Base-by-base conservation (phyloP, 1,140 invertebrate genomes). In the Drosophila sp. region DNA sequence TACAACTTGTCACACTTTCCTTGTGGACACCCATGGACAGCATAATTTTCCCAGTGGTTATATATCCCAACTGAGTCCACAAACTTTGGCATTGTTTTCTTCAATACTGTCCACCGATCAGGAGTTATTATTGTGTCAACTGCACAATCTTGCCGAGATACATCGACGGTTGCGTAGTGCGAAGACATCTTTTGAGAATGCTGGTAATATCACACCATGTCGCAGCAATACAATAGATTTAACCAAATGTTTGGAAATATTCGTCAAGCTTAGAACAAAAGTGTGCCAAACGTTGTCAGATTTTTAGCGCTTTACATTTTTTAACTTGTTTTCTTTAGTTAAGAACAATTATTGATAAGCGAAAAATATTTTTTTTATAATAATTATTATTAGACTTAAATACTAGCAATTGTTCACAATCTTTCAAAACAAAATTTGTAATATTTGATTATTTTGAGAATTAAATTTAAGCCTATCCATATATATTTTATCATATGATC, bases 121-220 rank as follows among this genome's bases (percentile, higher is more conserved):
- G 41, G 72, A 79, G 40, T n/a, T 72, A 23, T 65, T 69, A 1
- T 11, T 30, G 4, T 54, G 44, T 4, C 40, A 71, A n/a, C 1
- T 68, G 60, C 61, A 57, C 10, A 23, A 35, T 29, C 11, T 30
- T 11, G 27, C 7, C 1, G 35, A 65, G 33, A 54, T 79, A 5
- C 55, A 66, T 17, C n/a, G 1, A 1, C 68, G 72, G 1, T 33
- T 79, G 57, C 72, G 54, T 6, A n/a, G 10, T 0, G 72, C 68
- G 6, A 79, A 76, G 33, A 27, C 68, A 11, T 61, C 27, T 5
- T 79, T 79, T 25, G 64, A 75, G 25, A 44, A 57, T 32, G 65
- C 61, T 1, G 76, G 35, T 1, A 50, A 41, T 3, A 2, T 68
- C 1, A 5, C 17, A 10, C 67, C 67, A 5, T 72, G 54, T 44